Percentiles rank a stretch among this genome's conserved stretches.
phyloP scores from a whole-genome alignment of 2,888 invertebrate genomes.

The Diplolepis rosae region DNA sequence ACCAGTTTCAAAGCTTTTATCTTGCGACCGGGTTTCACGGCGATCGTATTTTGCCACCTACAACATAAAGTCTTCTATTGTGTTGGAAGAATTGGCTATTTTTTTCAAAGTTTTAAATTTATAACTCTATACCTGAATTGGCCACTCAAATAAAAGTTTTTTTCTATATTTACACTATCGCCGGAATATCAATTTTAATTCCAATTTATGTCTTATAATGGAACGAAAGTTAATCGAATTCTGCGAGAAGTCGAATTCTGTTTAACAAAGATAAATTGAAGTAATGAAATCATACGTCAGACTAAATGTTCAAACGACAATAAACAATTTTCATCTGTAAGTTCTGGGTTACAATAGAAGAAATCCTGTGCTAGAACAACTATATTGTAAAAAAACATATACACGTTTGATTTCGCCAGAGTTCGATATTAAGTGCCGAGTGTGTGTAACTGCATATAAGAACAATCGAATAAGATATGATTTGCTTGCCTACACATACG shows the following conservation, averaged over 20 bases:
- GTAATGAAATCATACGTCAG: not conserved
- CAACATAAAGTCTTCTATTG: not conserved
- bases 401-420: constrained; percentile 19
- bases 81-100: not conserved
- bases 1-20: constrained; percentile 46
- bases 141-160: too few relatives aligned
- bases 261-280: constrained; percentile 20
- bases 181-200: too few relatives aligned
- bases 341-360: not conserved
- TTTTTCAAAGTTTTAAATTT: not conserved
- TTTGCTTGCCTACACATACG: constrained; percentile 7
- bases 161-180: too few relatives aligned
- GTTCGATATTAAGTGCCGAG: constrained; percentile 14
- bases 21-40: not conserved
- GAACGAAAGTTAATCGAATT: too few relatives aligned
- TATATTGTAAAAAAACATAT: not conserved
- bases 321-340: constrained; percentile 2
- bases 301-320: not conserved
- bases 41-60: not conserved
- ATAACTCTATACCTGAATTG: too few relatives aligned
- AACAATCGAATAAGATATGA: constrained; percentile 26
- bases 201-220: too few relatives aligned
- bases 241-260: too few relatives aligned
- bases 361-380: not conserved
- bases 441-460: constrained; percentile 19